Evolutionary conservation across 2,888 invertebrate species (phyloP).

Genomic region (Andrena haemorrhoa): DNA sequence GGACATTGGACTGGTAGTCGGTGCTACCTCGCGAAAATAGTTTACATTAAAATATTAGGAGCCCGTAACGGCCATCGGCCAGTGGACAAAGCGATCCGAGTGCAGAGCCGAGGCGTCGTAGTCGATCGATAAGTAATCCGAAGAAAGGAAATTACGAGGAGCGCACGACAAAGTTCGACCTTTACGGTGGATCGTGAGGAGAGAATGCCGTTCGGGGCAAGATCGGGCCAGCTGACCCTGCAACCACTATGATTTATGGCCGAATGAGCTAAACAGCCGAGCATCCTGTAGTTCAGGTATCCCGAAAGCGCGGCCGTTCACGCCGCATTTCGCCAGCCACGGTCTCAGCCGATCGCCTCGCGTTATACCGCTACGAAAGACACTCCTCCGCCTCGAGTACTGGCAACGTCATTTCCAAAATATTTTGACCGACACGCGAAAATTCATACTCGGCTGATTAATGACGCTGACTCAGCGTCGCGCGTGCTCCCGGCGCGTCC

Average conservation of each 20-base stretch:
- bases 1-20: not conserved
- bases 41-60: not conserved
- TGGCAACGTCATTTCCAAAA: slow-evolving; percentile 75
- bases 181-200: slow-evolving; percentile 75
- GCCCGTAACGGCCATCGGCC: not conserved
- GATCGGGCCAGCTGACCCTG: slow-evolving; percentile 79
- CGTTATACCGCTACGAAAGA: slow-evolving; percentile 28
- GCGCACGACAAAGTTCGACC: slow-evolving; percentile 69
- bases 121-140: slow-evolving; percentile 29
- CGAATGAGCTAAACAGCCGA: slow-evolving; percentile 76
- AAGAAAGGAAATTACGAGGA: slow-evolving; percentile 43
- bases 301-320: slow-evolving; percentile 68
- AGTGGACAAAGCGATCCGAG: not conserved
- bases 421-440: slow-evolving; percentile 79
- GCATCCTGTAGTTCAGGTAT: slow-evolving; percentile 79
- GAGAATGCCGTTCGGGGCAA: slow-evolving; percentile 68
- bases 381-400: slow-evolving; percentile 36
- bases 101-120: not conserved
- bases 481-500: not conserved
- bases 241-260: slow-evolving; percentile 81
- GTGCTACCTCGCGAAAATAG: not conserved
- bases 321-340: slow-evolving; percentile 68
- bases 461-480: slow-evolving; percentile 49
- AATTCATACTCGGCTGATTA: slow-evolving; percentile 69
- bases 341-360: slow-evolving; percentile 45